Conservation (phyloP, 1,140 invertebrate genomes). For the Streblospio benedicti region DNA sequence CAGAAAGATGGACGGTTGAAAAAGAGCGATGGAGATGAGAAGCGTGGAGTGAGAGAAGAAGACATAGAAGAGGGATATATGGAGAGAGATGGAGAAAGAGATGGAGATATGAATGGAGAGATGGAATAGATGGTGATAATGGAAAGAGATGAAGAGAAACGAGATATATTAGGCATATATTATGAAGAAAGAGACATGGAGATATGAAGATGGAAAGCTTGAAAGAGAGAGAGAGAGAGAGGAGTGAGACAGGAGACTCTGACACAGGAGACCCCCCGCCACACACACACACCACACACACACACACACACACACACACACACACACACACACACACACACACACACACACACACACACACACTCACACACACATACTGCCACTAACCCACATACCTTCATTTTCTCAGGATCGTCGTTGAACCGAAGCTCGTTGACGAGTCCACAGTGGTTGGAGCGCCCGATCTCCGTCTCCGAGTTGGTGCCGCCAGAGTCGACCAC, state of each 20-base stretch:
- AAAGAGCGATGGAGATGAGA: no score
- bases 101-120: not conserved
- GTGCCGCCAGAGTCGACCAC: slow-evolving; percentile 49
- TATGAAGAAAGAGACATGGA: not conserved
- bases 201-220: not conserved
- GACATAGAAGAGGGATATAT: not conserved
- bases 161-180: not conserved
- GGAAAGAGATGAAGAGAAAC: slow-evolving; percentile 8
- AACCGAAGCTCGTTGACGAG: slow-evolving; percentile 31
- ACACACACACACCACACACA: slow-evolving; percentile 1
- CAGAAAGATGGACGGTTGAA: no score
- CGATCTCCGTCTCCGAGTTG: slow-evolving; percentile 41
- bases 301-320: slow-evolving; percentile 5
- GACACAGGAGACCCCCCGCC: not conserved
- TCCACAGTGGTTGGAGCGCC: slow-evolving; percentile 38
- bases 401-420: slow-evolving; percentile 24
- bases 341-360: slow-evolving; percentile 13
- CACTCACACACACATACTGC: slow-evolving; percentile 5
- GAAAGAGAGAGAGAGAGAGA: slow-evolving; percentile 2
- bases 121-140: no score
- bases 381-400: not conserved
- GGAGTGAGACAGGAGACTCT: slow-evolving; percentile 8
- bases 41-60: no score
- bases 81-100: not conserved
- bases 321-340: slow-evolving; percentile 9